phyloP scores from a whole-genome alignment of 1,140 invertebrate species.

The Zaprionus capensis region DNA sequence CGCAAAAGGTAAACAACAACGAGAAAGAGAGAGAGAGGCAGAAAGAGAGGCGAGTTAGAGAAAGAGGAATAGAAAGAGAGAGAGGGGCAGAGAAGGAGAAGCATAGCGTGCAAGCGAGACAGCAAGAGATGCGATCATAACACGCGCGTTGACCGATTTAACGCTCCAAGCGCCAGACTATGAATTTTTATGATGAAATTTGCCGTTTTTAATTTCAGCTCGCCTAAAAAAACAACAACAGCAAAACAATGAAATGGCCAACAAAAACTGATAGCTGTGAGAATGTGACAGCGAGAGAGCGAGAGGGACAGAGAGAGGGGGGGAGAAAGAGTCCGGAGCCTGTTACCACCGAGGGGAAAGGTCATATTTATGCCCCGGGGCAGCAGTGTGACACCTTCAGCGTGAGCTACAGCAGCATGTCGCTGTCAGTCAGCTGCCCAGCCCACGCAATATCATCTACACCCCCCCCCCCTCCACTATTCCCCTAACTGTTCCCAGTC shows the following conservation, averaged over 20 bases:
- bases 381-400: slow-evolving; percentile 53
- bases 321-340: not conserved
- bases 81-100: not conserved
- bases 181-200: slow-evolving; percentile 71
- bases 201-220: slow-evolving; percentile 60
- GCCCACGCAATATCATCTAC: not conserved
- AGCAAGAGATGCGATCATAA: slow-evolving; percentile 36
- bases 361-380: slow-evolving; percentile 36
- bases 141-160: slow-evolving; percentile 23
- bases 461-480: not conserved
- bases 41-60: not conserved
- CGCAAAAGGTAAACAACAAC: slow-evolving; percentile 22
- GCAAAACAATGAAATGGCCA: slow-evolving; percentile 11
- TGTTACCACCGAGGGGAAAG: slow-evolving; percentile 1
- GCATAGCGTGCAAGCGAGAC: not conserved
- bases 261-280: slow-evolving; percentile 1
- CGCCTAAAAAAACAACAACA: slow-evolving; percentile 31
- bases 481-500: not conserved
- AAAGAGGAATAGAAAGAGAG: slow-evolving; percentile 5
- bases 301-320: not conserved
- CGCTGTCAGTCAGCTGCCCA: slow-evolving; percentile 26
- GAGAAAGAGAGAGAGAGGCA: slow-evolving; percentile 13
- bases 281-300: not conserved
- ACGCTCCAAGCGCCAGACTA: slow-evolving; percentile 54
- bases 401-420: slow-evolving; percentile 26